These are phyloP conservation scores for Dryobotodes eremita DNA, from an alignment of 2,888 invertebrate species.

Conservation along the genomic window DNA sequence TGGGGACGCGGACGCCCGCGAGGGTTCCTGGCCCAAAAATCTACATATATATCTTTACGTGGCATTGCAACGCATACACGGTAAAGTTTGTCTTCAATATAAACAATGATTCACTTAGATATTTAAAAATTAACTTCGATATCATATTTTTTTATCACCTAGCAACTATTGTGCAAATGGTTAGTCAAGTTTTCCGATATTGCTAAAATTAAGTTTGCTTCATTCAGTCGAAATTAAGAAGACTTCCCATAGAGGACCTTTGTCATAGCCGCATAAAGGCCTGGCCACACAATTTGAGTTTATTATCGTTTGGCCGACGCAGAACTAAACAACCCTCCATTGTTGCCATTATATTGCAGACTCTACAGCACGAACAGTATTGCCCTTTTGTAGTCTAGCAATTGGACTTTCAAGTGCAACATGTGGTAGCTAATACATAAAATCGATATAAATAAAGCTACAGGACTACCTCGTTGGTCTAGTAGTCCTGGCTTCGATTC, in stretches of 20 bases:
- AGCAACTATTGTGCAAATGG: neutral
- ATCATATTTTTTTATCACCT: neutral
- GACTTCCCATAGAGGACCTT: too few relatives aligned
- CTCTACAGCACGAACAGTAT: neutral
- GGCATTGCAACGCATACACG: too few relatives aligned
- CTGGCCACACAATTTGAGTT: neutral
- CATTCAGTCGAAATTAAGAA: neutral
- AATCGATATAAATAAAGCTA: too few relatives aligned
- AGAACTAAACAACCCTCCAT: neutral
- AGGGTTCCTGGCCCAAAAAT: too few relatives aligned
- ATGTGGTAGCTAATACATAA: too few relatives aligned
- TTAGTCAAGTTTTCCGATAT: neutral
- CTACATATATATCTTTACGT: too few relatives aligned
- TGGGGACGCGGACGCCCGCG: too few relatives aligned
- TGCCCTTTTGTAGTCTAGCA: neutral
- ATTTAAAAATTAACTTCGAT: neutral
- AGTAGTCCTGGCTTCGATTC: too few relatives aligned
- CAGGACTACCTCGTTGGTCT: too few relatives aligned
- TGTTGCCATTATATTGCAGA: neutral
- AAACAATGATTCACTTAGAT: constrained; percentile 3
- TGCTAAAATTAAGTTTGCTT: neutral
- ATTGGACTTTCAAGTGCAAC: neutral
- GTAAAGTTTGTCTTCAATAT: neutral
- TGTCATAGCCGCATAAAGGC: neutral
- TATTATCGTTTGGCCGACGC: neutral